These are phyloP conservation scores for Diceros bicornis DNA, from an alignment of 2,797 vertebrate genomes.

Conservation along the genomic window DNA sequence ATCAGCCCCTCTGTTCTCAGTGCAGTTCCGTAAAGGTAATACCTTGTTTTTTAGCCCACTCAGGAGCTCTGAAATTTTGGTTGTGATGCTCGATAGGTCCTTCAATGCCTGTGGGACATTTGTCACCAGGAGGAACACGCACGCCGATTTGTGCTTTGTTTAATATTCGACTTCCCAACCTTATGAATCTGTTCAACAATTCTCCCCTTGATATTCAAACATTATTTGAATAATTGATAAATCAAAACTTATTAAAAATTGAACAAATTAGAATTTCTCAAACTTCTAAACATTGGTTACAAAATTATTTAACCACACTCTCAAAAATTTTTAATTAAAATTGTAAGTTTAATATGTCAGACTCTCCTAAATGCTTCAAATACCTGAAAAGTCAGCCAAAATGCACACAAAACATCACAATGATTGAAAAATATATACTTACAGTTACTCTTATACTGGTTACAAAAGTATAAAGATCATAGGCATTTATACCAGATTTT, in stretches of 20 bases:
- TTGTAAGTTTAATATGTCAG: slow-evolving; percentile 49
- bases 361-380: slow-evolving; percentile 2
- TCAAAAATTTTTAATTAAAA: slow-evolving; percentile 66
- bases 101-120: background rate
- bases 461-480: background rate
- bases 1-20: background rate
- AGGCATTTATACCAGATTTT: background rate
- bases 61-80: background rate
- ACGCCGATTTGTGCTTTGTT: background rate
- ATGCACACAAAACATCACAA: background rate
- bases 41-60: background rate
- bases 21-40: background rate
- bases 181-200: slow-evolving; percentile 28
- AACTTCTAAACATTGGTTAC: slow-evolving; percentile 46
- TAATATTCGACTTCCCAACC: background rate
- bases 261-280: slow-evolving; percentile 57
- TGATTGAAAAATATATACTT: slow-evolving; percentile 1
- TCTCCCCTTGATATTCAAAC: slow-evolving; percentile 66
- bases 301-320: slow-evolving; percentile 58
- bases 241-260: slow-evolving; percentile 70
- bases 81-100: background rate
- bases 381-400: slow-evolving; percentile 41
- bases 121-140: background rate
- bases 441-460: background rate
- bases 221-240: slow-evolving; percentile 59